phyloP scores from a whole-genome alignment of 2,888 invertebrate species.

The Euzetes globulus region DNA sequence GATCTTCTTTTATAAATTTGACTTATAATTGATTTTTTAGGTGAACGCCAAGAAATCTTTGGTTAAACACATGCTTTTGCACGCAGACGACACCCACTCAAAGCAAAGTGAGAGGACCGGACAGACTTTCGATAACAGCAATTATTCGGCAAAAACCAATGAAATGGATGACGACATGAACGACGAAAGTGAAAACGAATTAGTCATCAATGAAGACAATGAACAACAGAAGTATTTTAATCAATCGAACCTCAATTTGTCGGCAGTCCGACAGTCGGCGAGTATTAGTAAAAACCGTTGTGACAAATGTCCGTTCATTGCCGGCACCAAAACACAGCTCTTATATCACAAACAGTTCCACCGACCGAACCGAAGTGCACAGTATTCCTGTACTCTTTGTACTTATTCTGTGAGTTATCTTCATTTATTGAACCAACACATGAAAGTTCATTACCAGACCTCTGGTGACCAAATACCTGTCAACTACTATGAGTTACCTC shows the following conservation, averaged over 20 bases:
- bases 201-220: not conserved
- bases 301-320: slow-evolving; percentile 71
- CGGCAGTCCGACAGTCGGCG: slow-evolving; percentile 47
- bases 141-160: slow-evolving; percentile 19
- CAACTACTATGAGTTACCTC: slow-evolving; percentile 28
- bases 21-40: slow-evolving; percentile 49
- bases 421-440: slow-evolving; percentile 73
- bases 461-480: not conserved
- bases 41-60: slow-evolving; percentile 52
- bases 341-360: slow-evolving; percentile 81
- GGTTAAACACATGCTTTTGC: slow-evolving; percentile 60
- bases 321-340: slow-evolving; percentile 75
- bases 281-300: slow-evolving; percentile 59
- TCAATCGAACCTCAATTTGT: not conserved
- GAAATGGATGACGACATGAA: not conserved
- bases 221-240: not conserved
- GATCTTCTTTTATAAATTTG: slow-evolving; percentile 59
- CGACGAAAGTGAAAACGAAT: slow-evolving; percentile 18
- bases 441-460: slow-evolving; percentile 58
- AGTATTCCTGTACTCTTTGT: slow-evolving; percentile 72
- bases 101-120: slow-evolving; percentile 14
- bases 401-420: slow-evolving; percentile 70
- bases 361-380: slow-evolving; percentile 59
- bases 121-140: not conserved
- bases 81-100: slow-evolving; percentile 48